Conservation (phyloP, 2,113 vertebrate genomes). For the Oryzias woworae region DNA sequence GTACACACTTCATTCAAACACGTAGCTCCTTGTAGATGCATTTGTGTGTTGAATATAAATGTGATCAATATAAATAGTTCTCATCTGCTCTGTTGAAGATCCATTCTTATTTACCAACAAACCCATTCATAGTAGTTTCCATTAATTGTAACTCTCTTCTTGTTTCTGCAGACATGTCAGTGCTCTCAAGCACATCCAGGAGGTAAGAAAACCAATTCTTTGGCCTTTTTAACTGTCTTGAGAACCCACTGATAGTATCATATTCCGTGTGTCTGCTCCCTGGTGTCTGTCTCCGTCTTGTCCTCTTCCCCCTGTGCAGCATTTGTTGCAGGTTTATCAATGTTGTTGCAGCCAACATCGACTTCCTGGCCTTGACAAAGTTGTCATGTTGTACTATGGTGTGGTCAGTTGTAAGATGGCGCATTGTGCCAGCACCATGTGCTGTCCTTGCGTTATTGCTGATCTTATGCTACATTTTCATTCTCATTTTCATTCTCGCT, state of each 20-base stretch:
- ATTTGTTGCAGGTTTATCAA: slow-evolving; percentile 72
- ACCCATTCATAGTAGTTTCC: background rate
- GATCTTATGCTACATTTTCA: slow-evolving; percentile 5
- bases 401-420: slow-evolving; percentile 50
- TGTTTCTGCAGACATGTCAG: slow-evolving; percentile 85
- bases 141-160: slow-evolving; percentile 25
- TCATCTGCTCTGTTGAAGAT: too few relatives aligned
- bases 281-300: slow-evolving; percentile 48
- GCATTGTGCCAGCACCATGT: slow-evolving; percentile 27
- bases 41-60: too few relatives aligned
- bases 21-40: too few relatives aligned
- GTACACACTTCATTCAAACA: too few relatives aligned
- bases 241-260: slow-evolving; percentile 47
- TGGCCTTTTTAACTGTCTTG: slow-evolving; percentile 24
- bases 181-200: slow-evolving; percentile 82
- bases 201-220: slow-evolving; percentile 75
- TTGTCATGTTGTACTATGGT: slow-evolving; percentile 53
- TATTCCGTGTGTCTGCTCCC: slow-evolving; percentile 49
- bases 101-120: too few relatives aligned
- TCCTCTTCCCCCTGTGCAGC: slow-evolving; percentile 17
- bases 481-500: slow-evolving; percentile 2
- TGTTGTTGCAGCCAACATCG: slow-evolving; percentile 75
- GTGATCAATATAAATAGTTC: too few relatives aligned
- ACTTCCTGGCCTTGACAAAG: slow-evolving; percentile 74
- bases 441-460: slow-evolving; percentile 21